Conservation (phyloP, 2,797 vertebrate species). For the Poeciliopsis infans region DNA sequence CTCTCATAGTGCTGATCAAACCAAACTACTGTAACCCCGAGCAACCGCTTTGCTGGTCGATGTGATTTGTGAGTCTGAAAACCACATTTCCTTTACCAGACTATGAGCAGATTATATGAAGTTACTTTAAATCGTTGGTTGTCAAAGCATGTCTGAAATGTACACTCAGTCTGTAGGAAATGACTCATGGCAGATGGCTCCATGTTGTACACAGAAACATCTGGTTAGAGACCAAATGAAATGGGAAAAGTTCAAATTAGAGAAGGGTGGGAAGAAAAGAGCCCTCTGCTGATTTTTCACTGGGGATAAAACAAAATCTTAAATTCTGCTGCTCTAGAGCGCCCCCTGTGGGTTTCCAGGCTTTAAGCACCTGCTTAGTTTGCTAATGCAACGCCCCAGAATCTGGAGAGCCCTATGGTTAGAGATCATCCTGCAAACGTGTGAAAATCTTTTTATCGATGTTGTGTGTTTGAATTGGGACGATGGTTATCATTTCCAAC, state of each 20-base stretch:
- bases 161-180: neutral
- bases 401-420: neutral
- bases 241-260: neutral
- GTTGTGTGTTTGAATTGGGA: neutral
- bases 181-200: neutral
- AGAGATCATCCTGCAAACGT: neutral
- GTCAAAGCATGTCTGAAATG: neutral
- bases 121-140: constrained; percentile 2
- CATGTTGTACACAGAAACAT: neutral
- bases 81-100: constrained; percentile 5
- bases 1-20: neutral
- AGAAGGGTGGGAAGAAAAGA: neutral
- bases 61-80: neutral
- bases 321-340: neutral
- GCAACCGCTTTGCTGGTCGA: neutral
- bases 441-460: neutral
- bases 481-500: neutral
- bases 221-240: neutral
- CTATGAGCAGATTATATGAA: neutral
- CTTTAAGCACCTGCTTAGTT: neutral
- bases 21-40: neutral
- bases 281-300: neutral
- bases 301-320: neutral
- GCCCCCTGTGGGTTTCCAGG: neutral
- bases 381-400: neutral